phyloP scores from a whole-genome alignment of 2,888 invertebrate genomes.

The Phaedon cochleariae region DNA sequence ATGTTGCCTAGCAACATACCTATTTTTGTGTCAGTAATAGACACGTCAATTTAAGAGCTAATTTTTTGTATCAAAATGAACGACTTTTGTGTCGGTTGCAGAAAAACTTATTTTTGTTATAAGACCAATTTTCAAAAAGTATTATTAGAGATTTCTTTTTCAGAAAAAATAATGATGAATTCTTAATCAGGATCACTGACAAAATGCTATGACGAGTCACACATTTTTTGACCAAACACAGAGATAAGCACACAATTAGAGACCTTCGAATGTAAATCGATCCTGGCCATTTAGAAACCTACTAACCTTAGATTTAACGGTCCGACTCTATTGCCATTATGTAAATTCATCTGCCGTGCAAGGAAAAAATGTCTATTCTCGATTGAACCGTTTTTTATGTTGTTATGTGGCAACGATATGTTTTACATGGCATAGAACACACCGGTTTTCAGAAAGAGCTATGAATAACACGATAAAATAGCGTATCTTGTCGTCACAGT shows the following conservation, averaged over 20 bases:
- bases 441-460: neutral
- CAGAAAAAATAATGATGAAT: too few relatives aligned
- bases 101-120: too few relatives aligned
- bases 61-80: too few relatives aligned
- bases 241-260: neutral
- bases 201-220: neutral
- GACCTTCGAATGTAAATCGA: slow-evolving; percentile 5
- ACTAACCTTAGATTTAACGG: slow-evolving; percentile 31
- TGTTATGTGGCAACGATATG: neutral
- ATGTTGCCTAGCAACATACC: too few relatives aligned
- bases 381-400: neutral
- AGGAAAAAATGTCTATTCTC: slow-evolving; percentile 1
- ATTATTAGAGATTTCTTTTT: too few relatives aligned
- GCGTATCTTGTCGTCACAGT: too few relatives aligned
- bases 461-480: neutral
- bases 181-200: too few relatives aligned
- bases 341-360: slow-evolving; percentile 19
- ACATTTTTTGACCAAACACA: neutral
- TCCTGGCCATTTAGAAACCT: slow-evolving; percentile 6
- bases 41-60: too few relatives aligned
- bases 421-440: neutral
- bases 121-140: too few relatives aligned
- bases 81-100: too few relatives aligned
- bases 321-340: slow-evolving; percentile 23
- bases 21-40: too few relatives aligned